Evolutionary conservation across 2,888 invertebrate species (phyloP).

Genomic region (Cephalotes varians): DNA sequence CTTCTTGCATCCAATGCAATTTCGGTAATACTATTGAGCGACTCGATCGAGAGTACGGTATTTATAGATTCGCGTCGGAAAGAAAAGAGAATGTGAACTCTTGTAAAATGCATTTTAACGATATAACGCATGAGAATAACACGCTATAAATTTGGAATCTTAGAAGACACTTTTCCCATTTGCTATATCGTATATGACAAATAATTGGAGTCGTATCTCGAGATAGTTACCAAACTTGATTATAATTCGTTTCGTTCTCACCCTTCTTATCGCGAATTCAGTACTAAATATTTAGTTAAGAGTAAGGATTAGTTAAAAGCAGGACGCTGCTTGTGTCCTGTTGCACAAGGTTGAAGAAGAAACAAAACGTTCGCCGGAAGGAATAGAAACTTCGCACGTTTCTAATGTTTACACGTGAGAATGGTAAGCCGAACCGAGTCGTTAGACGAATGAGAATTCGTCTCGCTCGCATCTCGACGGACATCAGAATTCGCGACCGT

Average conservation of each 20-base stretch:
- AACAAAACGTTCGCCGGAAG: not conserved
- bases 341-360: not conserved
- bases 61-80: conserved; percentile 10
- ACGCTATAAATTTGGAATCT: not conserved
- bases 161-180: not conserved
- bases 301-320: not conserved
- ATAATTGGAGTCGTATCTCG: not conserved
- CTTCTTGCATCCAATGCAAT: conserved; percentile 38
- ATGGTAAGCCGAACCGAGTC: not conserved
- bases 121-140: not conserved
- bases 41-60: conserved; percentile 5
- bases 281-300: not conserved
- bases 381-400: not conserved
- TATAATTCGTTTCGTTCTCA: not conserved
- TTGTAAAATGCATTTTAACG: conserved; percentile 1
- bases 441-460: not conserved
- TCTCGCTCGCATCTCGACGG: not conserved
- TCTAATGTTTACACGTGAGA: not conserved
- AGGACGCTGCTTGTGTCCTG: not conserved
- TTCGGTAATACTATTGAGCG: conserved; percentile 65
- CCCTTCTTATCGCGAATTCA: not conserved
- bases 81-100: not conserved
- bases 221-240: not conserved
- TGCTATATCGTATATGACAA: not conserved
- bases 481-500: conserved; percentile 7